Evolutionary conservation across 2,113 vertebrate species (phyloP).

Genomic region (Phalacrocorax carbo): DNA sequence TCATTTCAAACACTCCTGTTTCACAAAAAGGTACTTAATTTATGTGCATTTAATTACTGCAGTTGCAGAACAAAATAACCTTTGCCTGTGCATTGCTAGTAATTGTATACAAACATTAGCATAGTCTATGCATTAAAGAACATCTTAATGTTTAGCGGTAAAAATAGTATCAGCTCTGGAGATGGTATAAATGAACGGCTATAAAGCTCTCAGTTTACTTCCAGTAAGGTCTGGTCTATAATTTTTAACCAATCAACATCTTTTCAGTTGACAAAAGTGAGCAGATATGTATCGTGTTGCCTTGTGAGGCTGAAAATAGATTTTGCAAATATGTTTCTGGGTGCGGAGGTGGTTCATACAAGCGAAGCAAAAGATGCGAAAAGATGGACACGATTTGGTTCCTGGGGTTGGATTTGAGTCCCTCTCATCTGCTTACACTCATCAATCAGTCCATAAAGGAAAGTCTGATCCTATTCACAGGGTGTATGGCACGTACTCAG

Average conservation of each 20-base stretch:
- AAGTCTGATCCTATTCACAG: not conserved
- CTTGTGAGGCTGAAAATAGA: slow-evolving; percentile 63
- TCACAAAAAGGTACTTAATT: not conserved
- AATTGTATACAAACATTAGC: not conserved
- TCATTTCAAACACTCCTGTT: not conserved
- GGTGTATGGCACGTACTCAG: not conserved
- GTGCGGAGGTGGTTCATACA: slow-evolving; percentile 50
- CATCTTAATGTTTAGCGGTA: slow-evolving; percentile 14
- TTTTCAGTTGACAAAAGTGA: slow-evolving; percentile 41
- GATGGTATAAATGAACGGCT: slow-evolving; percentile 41
- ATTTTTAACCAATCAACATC: slow-evolving; percentile 45
- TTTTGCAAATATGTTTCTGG: slow-evolving; percentile 54
- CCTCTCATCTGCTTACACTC: slow-evolving; percentile 25
- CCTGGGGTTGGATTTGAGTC: not conserved
- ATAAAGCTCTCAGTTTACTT: slow-evolving; percentile 43
- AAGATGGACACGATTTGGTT: slow-evolving; percentile 32
- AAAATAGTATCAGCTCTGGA: slow-evolving; percentile 42
- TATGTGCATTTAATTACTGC: not conserved
- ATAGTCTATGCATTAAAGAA: slow-evolving; percentile 13
- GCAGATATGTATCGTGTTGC: slow-evolving; percentile 9
- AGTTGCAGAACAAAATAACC: slow-evolving; percentile 15
- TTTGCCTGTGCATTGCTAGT: not conserved
- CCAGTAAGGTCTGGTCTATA: slow-evolving; percentile 16
- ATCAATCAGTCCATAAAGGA: slow-evolving; percentile 15
- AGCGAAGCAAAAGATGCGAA: not conserved